These are phyloP conservation scores for Ceratitis capitata DNA, from an alignment of 1,140 invertebrate genomes.

Conservation along the genomic window DNA sequence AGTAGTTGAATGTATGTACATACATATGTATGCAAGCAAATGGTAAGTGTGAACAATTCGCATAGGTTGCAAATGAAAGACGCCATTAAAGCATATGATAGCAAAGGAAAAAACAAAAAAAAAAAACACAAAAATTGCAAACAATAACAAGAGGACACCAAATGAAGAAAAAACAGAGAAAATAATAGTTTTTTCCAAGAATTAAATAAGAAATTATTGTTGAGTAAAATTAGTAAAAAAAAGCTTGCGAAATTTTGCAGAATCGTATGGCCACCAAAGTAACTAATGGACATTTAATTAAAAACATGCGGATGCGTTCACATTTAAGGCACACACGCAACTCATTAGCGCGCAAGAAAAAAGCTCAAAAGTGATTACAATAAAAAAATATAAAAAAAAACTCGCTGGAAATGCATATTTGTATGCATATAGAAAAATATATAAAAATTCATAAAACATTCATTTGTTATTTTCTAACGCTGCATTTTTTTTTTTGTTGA, in stretches of 20 bases:
- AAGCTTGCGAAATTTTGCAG: background rate
- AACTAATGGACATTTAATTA: background rate
- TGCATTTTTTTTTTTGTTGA: background rate
- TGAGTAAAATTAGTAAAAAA: background rate
- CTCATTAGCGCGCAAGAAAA: background rate
- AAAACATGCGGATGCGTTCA: background rate
- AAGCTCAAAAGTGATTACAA: background rate
- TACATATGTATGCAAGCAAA: background rate
- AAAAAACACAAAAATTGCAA: no score
- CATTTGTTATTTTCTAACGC: background rate
- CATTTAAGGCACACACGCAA: background rate
- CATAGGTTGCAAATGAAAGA: background rate
- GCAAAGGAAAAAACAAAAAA: background rate
- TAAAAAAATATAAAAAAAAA: background rate
- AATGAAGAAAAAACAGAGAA: background rate
- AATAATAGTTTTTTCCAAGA: background rate
- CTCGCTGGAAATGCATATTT: background rate
- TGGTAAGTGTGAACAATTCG: constrained; percentile 7
- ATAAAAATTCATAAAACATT: background rate
- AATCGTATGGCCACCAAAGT: background rate
- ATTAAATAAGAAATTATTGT: background rate
- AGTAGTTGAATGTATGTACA: no score
- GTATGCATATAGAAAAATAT: background rate
- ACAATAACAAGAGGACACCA: background rate
- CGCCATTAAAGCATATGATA: background rate